phyloP scores from a whole-genome alignment of 2,888 invertebrate species.

The Pandemis corylana region DNA sequence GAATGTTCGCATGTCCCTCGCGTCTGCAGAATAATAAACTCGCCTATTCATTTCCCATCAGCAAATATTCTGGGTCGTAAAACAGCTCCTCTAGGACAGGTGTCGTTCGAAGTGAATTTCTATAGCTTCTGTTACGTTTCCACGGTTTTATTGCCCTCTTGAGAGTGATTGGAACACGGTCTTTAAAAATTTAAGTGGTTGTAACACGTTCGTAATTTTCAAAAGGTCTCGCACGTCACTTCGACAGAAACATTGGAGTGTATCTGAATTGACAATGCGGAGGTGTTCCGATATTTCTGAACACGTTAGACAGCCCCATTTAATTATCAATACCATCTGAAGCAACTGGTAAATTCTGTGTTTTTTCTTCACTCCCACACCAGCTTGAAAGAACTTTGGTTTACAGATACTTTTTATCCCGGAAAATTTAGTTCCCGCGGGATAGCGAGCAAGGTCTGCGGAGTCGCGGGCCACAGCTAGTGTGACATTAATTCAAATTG shows the following conservation, averaged over 20 bases:
- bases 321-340: too few species aligned
- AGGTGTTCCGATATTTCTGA: too few species aligned
- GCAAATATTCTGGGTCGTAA: slow-evolving; percentile 10
- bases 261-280: too few species aligned
- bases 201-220: slow-evolving; percentile 1
- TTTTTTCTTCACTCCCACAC: too few species aligned
- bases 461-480: background rate
- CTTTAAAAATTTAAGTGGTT: slow-evolving; percentile 2
- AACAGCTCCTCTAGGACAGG: slow-evolving; percentile 5
- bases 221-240: background rate
- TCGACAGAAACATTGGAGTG: too few species aligned
- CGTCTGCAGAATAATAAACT: slow-evolving; percentile 11
- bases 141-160: background rate
- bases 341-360: too few species aligned
- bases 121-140: slow-evolving; percentile 4
- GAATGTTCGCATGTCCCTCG: background rate
- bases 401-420: too few species aligned
- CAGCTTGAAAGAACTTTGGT: too few species aligned
- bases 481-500: background rate
- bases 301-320: too few species aligned
- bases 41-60: slow-evolving; percentile 21
- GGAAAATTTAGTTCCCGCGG: background rate
- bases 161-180: slow-evolving; percentile 16
- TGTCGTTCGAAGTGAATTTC: slow-evolving; percentile 10
- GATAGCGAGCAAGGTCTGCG: too few species aligned